A percentile compares a stretch with the other conserved stretches of the same genome.
These are phyloP conservation scores for Chinchilla lanigera DNA, from an alignment of 2,113 vertebrate genomes.

Conservation along the genomic window DNA sequence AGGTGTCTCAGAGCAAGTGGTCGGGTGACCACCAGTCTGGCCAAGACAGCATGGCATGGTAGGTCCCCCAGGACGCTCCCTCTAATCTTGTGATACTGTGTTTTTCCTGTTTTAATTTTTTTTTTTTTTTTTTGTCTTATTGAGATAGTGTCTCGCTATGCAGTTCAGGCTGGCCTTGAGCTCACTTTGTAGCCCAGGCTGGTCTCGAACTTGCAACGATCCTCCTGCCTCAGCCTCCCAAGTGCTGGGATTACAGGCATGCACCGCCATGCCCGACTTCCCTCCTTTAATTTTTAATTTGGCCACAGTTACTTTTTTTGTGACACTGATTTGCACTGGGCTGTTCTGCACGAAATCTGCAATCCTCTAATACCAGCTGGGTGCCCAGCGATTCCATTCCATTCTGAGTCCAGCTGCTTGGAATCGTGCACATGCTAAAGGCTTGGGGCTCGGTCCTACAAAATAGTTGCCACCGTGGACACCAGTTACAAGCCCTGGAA, in stretches of 20 bases:
- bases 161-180: too few species aligned
- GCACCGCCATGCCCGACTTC: too few species aligned
- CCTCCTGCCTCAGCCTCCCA: too few species aligned
- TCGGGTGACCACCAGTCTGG: not conserved
- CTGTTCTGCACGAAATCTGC: not conserved
- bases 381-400: accelerated
- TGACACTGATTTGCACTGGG: too few species aligned
- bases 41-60: accelerated
- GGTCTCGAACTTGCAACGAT: too few species aligned
- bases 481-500: accelerated
- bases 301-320: not conserved
- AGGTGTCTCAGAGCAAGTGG: not conserved
- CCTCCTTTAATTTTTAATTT: not conserved
- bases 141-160: too few species aligned
- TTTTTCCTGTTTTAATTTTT: not conserved
- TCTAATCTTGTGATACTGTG: not conserved
- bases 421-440: accelerated
- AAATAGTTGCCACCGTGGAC: not conserved
- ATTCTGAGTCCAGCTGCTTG: not conserved
- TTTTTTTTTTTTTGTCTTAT: too few species aligned
- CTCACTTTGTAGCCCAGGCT: too few species aligned
- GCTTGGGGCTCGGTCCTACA: too few species aligned
- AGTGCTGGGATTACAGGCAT: too few species aligned
- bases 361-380: not conserved
- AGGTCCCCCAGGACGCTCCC: not conserved